Percentiles rank a stretch among this genome's conserved stretches.
Conservation (phyloP, 2,888 invertebrate species). For the Tenthredo livida region DNA sequence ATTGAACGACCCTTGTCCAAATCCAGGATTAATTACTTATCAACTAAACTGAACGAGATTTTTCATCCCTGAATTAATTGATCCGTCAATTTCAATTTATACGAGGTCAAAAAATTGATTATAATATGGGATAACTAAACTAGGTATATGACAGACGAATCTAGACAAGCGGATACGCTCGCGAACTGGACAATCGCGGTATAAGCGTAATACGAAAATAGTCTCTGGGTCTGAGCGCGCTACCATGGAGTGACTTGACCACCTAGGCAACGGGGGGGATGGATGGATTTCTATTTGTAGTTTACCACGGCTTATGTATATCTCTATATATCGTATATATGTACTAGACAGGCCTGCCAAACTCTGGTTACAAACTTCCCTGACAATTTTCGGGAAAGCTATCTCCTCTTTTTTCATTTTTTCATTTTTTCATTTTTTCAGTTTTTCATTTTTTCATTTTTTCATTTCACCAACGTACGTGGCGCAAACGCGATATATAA, state of each 20-base stretch:
- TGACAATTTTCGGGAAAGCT: neutral
- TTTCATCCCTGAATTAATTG: neutral
- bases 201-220: slow-evolving; percentile 67
- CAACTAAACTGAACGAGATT: neutral
- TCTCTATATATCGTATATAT: neutral
- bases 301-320: slow-evolving; percentile 55
- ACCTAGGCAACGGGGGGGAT: slow-evolving; percentile 50
- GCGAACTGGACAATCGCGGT: slow-evolving; percentile 65
- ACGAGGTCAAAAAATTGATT: neutral
- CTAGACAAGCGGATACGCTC: slow-evolving; percentile 28
- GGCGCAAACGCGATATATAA: no score
- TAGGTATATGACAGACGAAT: slow-evolving; percentile 19
- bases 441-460: no score
- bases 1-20: neutral
- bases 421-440: neutral
- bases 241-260: slow-evolving; percentile 55
- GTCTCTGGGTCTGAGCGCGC: slow-evolving; percentile 61
- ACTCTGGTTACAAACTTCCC: slow-evolving; percentile 57
- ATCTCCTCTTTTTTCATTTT: no score
- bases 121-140: neutral
- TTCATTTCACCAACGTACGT: neutral
- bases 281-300: slow-evolving; percentile 66
- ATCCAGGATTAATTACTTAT: neutral
- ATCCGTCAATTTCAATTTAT: slow-evolving; percentile 39
- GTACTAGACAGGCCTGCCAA: slow-evolving; percentile 57